Conservation (phyloP, 2,888 invertebrate species). For the Nebria salina region DNA sequence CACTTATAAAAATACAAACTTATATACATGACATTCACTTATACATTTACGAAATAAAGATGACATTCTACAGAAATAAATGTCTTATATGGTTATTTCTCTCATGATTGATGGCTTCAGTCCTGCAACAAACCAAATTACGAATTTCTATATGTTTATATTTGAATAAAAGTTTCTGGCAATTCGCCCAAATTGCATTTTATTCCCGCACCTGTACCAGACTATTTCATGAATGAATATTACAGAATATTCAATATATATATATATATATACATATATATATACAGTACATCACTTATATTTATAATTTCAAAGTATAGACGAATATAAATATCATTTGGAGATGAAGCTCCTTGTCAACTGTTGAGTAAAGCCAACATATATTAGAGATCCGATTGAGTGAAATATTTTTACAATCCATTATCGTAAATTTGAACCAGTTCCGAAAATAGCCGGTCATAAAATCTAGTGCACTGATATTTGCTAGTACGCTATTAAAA, state of each 20-base stretch:
- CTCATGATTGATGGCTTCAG: neutral
- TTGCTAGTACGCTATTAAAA: neutral
- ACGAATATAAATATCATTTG: too few species aligned
- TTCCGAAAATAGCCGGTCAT: neutral
- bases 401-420: neutral
- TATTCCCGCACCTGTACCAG: too few species aligned
- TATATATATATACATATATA: too few species aligned
- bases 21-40: slow-evolving; percentile 10
- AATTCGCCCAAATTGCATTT: neutral
- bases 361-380: neutral
- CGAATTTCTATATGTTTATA: neutral
- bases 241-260: too few species aligned
- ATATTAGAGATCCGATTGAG: neutral
- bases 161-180: neutral
- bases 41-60: neutral
- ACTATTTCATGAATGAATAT: too few species aligned
- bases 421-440: neutral
- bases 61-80: slow-evolving; percentile 1
- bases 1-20: slow-evolving; percentile 17
- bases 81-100: neutral
- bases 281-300: too few species aligned
- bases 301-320: too few species aligned
- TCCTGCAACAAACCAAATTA: neutral
- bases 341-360: too few species aligned
- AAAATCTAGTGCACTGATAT: neutral